These are phyloP conservation scores for Lampris megalopsis DNA, from an alignment of 2,113 vertebrate genomes.

Conservation along the genomic window DNA sequence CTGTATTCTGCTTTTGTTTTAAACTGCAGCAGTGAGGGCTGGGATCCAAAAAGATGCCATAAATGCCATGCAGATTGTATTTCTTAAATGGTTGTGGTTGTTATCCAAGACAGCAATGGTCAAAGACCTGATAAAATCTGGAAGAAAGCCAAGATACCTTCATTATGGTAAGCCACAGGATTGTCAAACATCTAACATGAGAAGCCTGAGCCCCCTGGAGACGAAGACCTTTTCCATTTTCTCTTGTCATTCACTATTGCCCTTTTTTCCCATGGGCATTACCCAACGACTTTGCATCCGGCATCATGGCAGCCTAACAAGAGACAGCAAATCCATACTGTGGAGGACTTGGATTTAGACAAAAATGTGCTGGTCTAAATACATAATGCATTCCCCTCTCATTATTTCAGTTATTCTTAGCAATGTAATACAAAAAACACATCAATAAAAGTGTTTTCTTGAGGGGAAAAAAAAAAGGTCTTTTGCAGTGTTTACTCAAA, in stretches of 20 bases:
- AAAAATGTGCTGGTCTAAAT: slow-evolving; percentile 58
- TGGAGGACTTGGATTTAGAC: neutral
- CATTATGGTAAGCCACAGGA: neutral
- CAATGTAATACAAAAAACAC: slow-evolving; percentile 32
- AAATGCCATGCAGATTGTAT: slow-evolving; percentile 22
- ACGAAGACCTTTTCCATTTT: slow-evolving; percentile 32
- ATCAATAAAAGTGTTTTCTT: neutral
- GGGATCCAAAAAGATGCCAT: neutral
- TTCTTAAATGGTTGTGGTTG: slow-evolving; percentile 1
- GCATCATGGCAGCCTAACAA: slow-evolving; percentile 65
- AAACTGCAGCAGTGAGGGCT: too few relatives aligned
- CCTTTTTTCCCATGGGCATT: slow-evolving; percentile 45
- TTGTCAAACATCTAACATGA: neutral
- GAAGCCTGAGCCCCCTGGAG: slow-evolving; percentile 38
- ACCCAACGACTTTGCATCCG: slow-evolving; percentile 55
- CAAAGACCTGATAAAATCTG: neutral
- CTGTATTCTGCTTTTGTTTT: too few relatives aligned
- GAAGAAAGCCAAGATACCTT: neutral
- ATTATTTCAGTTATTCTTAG: slow-evolving; percentile 7
- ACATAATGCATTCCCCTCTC: slow-evolving; percentile 29
- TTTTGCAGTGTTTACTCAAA: slow-evolving; percentile 17
- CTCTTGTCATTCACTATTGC: slow-evolving; percentile 12
- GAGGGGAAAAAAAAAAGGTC: slow-evolving; percentile 6
- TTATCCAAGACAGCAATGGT: neutral
- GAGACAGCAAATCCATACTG: slow-evolving; percentile 48